Conservation (phyloP, 2,888 invertebrate genomes). For the Ophion obscuratus region DNA sequence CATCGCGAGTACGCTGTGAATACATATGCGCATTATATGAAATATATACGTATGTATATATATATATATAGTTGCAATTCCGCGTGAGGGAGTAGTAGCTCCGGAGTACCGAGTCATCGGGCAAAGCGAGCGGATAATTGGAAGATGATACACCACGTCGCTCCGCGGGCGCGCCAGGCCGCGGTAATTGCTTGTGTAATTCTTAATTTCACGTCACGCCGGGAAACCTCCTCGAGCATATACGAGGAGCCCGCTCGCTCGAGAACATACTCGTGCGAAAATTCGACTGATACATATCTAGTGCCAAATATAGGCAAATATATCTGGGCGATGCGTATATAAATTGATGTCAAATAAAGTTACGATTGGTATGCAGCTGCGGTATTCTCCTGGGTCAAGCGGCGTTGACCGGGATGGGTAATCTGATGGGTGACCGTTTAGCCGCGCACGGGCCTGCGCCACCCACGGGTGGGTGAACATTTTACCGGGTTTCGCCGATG, state of each 20-base stretch:
- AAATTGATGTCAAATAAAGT: background rate
- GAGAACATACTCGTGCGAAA: slow-evolving; percentile 43
- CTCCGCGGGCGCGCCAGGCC: slow-evolving; percentile 76
- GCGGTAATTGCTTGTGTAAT: slow-evolving; percentile 82
- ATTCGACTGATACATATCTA: slow-evolving; percentile 33
- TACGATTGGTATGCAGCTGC: background rate
- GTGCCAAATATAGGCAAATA: background rate
- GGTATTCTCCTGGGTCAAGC: too few species aligned
- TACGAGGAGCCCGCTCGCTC: slow-evolving; percentile 46
- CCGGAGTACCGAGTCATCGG: slow-evolving; percentile 70
- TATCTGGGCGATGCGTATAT: background rate
- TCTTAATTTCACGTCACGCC: slow-evolving; percentile 82
- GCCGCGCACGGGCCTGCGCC: too few species aligned
- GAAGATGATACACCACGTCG: slow-evolving; percentile 81
- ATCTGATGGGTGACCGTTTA: too few species aligned
- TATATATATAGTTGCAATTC: slow-evolving; percentile 51
- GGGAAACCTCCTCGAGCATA: slow-evolving; percentile 74
- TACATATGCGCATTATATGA: background rate
- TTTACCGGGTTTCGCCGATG: too few species aligned
- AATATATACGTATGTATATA: background rate
- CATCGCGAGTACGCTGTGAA: slow-evolving; percentile 22
- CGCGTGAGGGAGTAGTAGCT: slow-evolving; percentile 61
- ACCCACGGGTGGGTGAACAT: too few species aligned
- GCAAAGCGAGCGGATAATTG: slow-evolving; percentile 77
- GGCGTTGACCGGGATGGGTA: too few species aligned